Base-by-base conservation (phyloP, 2,888 invertebrate species). In the Eupithecia dodoneata region DNA sequence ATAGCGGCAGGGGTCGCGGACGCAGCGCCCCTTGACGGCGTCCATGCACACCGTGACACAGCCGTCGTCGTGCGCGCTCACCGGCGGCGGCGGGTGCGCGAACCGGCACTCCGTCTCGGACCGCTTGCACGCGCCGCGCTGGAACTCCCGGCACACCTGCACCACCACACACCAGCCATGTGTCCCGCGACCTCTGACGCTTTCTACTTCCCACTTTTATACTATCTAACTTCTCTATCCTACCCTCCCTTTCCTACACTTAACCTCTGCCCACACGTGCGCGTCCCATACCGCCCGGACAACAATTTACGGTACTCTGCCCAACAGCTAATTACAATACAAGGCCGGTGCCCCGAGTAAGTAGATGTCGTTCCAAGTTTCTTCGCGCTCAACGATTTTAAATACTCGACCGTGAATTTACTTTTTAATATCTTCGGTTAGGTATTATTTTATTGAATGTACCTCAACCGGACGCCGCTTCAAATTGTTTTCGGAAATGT, bases 31-130 rank as follows among this genome's bases (percentile, higher is more conserved):
- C 97, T 98, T 98, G 97, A 99, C 98, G 97, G 98, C 99, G 97
- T 99, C 99, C 99, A 99, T 99, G 98, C 99, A 99, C 97, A 99
- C 99, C 96, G 99, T 99, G 97, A 99, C 99, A 96, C 98, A 98
- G 97, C 99, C 99, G 97, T 99, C 99, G 96, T 98, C 98, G 96
- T 98, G 98, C 96, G 98, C 97, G 96, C 97, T 97, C 96, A 99
- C 98, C 96, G 98, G 97, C 96, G 98, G 97, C 96, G 98, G 97
- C 96, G 99, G 99, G 97, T 99, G 99, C 96, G 99, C 99, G 97
- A 98, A 99, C 96, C 99, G 98, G 97, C 99, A 99, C 97, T 99
- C 99, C 95, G 97, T 97, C 96, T 98, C 98, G 95, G 98, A 97
- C 96, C 99, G 98, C 97, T 98, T 98, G 97, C 99, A 99, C 96